Percentiles rank a stretch among this genome's conserved stretches.
These are phyloP conservation scores for Tapirus indicus DNA, from an alignment of 2,797 vertebrate genomes.

Conservation along the genomic window DNA sequence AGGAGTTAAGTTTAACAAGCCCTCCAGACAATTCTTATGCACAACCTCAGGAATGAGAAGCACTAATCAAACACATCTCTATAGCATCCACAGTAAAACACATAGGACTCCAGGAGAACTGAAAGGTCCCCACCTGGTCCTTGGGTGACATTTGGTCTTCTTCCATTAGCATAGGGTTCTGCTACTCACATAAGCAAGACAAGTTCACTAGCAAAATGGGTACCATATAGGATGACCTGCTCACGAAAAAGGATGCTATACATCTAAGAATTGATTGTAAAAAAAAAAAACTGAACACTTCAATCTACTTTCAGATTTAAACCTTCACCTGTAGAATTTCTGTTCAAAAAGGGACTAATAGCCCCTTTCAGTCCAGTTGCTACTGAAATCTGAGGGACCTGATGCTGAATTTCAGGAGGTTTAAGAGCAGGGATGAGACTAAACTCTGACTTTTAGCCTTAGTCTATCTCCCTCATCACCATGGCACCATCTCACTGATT, in stretches of 20 bases:
- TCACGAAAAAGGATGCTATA: neutral
- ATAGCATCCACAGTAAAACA: neutral
- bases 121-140: neutral
- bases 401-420: neutral
- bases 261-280: conserved; percentile 1
- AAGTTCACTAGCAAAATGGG: conserved; percentile 34
- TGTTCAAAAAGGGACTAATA: neutral
- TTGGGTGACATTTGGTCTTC: neutral
- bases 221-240: neutral
- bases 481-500: neutral
- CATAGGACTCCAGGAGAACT: neutral
- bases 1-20: neutral
- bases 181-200: neutral
- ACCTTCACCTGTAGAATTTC: neutral
- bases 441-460: neutral
- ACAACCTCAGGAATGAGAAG: neutral
- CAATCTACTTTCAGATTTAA: conserved; percentile 45
- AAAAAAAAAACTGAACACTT: conserved; percentile 19
- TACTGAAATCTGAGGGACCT: neutral
- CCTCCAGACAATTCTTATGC: neutral
- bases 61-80: neutral
- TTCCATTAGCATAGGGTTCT: neutral
- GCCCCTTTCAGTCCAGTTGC: neutral
- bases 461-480: neutral
- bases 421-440: conserved; percentile 9